These are phyloP conservation scores for Lepus townsendii DNA, from an alignment of 2,797 vertebrate species.

Conservation along the genomic window DNA sequence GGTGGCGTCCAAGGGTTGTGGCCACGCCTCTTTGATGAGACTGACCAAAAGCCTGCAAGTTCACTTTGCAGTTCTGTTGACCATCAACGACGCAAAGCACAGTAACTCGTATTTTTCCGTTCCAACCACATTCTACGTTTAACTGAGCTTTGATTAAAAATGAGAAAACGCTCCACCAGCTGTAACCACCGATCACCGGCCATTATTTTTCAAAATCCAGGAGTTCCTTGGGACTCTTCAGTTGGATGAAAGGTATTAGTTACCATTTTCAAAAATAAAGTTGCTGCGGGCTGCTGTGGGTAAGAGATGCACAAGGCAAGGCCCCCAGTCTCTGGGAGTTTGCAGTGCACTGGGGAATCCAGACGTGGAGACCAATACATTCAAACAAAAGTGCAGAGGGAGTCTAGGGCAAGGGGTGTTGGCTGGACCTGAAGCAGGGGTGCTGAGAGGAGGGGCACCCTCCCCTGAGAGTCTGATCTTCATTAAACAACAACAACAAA, in stretches of 20 bases:
- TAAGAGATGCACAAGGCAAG: background rate
- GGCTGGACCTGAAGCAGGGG: background rate
- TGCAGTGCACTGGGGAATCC: background rate
- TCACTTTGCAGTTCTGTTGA: background rate
- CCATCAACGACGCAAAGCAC: background rate
- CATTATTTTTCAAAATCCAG: slow-evolving; percentile 9
- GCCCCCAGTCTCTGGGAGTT: background rate
- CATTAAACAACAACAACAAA: background rate
- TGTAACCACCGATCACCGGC: background rate
- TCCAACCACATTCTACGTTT: slow-evolving; percentile 2
- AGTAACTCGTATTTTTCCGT: background rate
- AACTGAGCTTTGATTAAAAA: slow-evolving; percentile 45
- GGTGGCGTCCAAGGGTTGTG: background rate
- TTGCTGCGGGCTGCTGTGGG: background rate
- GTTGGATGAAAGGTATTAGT: slow-evolving; percentile 41
- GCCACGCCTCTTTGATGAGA: slow-evolving; percentile 5
- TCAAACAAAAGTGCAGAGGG: background rate
- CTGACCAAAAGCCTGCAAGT: background rate
- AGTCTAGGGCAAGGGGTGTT: background rate
- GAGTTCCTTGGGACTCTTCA: slow-evolving; percentile 31
- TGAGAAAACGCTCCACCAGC: slow-evolving; percentile 12
- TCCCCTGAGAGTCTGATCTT: slow-evolving; percentile 7
- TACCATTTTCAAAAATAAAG: slow-evolving; percentile 33
- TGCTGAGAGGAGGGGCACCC: background rate
- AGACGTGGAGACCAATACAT: background rate